Conservation (phyloP, 2,888 invertebrate species). For the Acheta domesticus region DNA sequence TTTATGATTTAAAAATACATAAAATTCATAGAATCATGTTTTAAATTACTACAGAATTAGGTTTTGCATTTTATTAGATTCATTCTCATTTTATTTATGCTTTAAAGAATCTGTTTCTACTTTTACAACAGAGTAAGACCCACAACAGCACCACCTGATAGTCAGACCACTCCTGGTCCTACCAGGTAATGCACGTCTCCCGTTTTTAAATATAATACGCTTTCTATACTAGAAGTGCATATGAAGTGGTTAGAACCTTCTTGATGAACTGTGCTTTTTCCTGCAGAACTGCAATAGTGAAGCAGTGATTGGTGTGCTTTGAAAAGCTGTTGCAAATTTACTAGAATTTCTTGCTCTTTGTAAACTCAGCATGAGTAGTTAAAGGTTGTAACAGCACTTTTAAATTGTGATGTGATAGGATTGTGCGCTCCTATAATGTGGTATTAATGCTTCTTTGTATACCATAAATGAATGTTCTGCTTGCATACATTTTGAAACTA, state of each 20-base stretch:
- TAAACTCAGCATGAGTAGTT: background rate
- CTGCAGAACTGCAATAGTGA: background rate
- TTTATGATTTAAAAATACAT: background rate
- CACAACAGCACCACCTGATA: conserved; percentile 39
- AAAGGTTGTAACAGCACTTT: background rate
- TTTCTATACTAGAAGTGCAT: background rate
- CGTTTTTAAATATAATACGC: background rate
- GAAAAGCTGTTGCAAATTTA: background rate
- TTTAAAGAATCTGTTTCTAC: conserved; percentile 25
- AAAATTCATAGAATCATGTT: background rate
- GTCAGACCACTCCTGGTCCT: conserved; percentile 42
- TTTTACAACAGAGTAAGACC: conserved; percentile 42
- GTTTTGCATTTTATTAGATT: too few relatives aligned
- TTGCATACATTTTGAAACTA: background rate
- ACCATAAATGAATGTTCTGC: background rate
- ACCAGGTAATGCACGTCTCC: conserved; percentile 41
- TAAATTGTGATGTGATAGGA: background rate
- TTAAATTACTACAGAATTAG: too few relatives aligned
- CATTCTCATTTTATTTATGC: background rate
- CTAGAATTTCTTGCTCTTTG: background rate
- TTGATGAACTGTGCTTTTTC: conserved; percentile 2
- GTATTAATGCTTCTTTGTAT: conserved; percentile 18
- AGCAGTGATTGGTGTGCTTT: conserved; percentile 3
- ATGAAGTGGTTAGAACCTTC: background rate
- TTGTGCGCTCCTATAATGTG: background rate